Evolutionary conservation across 2,113 vertebrate species (phyloP).

Genomic region (Megalops atlanticus): DNA sequence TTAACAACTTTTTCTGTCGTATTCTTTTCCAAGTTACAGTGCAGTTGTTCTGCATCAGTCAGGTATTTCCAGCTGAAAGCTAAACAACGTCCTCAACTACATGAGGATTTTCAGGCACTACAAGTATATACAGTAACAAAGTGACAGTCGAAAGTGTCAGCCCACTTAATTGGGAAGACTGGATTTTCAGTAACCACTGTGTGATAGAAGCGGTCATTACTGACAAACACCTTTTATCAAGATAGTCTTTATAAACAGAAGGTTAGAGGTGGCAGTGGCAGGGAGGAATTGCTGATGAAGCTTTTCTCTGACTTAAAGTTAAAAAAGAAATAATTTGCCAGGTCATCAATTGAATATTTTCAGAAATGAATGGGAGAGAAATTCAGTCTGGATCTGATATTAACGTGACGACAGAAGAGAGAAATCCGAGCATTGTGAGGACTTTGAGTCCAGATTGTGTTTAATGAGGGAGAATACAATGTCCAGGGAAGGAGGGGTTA

Average conservation of each 20-base stretch:
- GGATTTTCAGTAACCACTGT: conserved; percentile 12
- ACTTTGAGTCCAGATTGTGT: neutral
- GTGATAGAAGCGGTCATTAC: conserved; percentile 20
- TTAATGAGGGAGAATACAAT: conserved; percentile 13
- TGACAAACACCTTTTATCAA: conserved; percentile 9
- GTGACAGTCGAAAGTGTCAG: neutral
- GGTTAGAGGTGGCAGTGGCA: neutral
- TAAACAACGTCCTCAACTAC: neutral
- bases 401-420: neutral
- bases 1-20: neutral
- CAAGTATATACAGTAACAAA: conserved; percentile 16
- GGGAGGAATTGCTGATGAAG: neutral
- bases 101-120: conserved; percentile 9
- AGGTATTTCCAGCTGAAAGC: neutral
- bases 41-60: neutral
- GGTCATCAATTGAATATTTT: neutral
- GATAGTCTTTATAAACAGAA: neutral
- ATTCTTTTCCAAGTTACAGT: neutral
- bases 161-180: conserved; percentile 15
- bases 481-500: neutral
- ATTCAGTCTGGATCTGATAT: neutral
- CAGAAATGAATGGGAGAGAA: neutral
- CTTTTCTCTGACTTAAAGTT: conserved; percentile 16
- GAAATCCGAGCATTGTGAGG: neutral
- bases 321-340: neutral